Base-by-base conservation (phyloP, 2,113 vertebrate species). In the Amblyornis subalaris region DNA sequence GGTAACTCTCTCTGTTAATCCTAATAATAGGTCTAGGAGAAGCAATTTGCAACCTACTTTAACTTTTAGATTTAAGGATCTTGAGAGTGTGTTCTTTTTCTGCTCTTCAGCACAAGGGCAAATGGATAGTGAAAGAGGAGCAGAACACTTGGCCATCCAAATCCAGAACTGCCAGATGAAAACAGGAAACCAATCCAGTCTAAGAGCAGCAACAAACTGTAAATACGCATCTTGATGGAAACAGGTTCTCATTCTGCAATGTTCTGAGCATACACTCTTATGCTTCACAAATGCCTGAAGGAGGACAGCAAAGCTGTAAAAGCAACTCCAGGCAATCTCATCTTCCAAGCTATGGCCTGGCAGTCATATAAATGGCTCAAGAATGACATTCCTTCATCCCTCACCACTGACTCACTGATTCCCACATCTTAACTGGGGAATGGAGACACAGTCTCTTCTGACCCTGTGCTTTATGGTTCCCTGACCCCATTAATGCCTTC, bases 281-380 rank as follows among this genome's bases (percentile, higher is more conserved):
- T 93, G 91, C 81, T 93, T 93, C 94, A 95, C 74, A 70, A 93
- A 67, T 29, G 88, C 96, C 91, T 91, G 38, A n/a, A 95, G 93
- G 81, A 93, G 64, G 60, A 77, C 74, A 85, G 64, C 11, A 1
- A 76, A 45, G 4, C 36, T 85, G 47, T 93, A 95, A 95, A 95
- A 92, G 58, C 80, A 64, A 93, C 91, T 93, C 28, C 60, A 42
- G 73, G 89, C 74, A 94, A 94, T 77, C 87, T 95, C 94, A 79
- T 85, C 71, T 85, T 87, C 89, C 77, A 80, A 88, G 61, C 67
- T 85, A 31, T 15, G 5, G 44, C 57, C 89, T 92, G 62, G 55
- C 47, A 94, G 70, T 67, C 33, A 15, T 66, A 82, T 79, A 95
- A 94, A 91, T 60, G 87, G 89, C 3, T 21, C 91, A 87, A 94